Evolutionary conservation across 2,113 vertebrate genomes (phyloP).

Genomic region (Chaetodon auriga): DNA sequence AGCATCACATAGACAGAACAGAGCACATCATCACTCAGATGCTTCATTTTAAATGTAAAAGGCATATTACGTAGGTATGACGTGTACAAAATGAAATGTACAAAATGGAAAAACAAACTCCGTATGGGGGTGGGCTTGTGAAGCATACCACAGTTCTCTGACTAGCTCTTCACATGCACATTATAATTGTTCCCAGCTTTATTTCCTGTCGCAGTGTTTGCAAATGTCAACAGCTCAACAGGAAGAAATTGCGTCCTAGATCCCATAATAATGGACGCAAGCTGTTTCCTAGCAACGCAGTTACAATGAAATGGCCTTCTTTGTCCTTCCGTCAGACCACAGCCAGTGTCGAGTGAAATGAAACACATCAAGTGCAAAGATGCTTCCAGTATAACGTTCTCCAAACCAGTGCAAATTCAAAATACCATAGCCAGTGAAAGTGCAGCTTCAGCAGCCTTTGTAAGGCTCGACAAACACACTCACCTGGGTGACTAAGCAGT

Average conservation of each 20-base stretch:
- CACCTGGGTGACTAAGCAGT: conserved; percentile 43
- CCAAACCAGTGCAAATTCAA: conserved; percentile 12
- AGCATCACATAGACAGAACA: conserved; percentile 46
- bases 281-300: conserved; percentile 69
- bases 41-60: background rate
- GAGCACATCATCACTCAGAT: conserved; percentile 12
- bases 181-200: background rate
- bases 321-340: conserved; percentile 31
- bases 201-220: conserved; percentile 22
- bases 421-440: background rate
- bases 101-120: background rate
- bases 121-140: background rate
- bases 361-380: background rate
- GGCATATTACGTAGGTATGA: background rate
- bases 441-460: background rate
- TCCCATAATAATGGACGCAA: conserved; percentile 13
- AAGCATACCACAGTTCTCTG: background rate
- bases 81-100: background rate
- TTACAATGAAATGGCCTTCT: conserved; percentile 27
- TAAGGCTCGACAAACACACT: conserved; percentile 35
- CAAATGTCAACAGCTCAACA: conserved; percentile 49
- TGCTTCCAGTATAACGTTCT: background rate
- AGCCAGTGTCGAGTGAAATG: background rate
- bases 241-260: conserved; percentile 10
- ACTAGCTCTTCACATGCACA: background rate